Evolutionary conservation across 2,113 vertebrate genomes (phyloP).

Genomic region (Pandion haliaetus): DNA sequence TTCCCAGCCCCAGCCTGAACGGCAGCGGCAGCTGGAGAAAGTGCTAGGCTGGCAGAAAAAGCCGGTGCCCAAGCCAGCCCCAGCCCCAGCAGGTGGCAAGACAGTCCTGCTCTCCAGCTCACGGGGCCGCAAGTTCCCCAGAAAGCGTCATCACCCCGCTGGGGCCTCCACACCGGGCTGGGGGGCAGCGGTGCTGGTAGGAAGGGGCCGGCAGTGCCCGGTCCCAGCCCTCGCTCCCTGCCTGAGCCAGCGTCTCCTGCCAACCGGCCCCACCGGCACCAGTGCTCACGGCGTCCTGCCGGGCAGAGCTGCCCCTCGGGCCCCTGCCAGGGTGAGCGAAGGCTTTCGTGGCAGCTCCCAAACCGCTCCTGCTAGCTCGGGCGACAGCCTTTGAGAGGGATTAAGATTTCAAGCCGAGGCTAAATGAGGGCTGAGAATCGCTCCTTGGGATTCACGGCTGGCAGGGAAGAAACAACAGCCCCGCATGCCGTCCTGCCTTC

Average conservation of each 20-base stretch:
- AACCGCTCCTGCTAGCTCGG: neutral
- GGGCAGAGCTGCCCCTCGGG: neutral
- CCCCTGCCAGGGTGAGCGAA: neutral
- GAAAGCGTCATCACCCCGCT: fast-evolving
- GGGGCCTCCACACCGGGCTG: too few relatives aligned
- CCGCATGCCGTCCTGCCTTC: fast-evolving
- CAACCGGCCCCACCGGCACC: fast-evolving
- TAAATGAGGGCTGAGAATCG: neutral
- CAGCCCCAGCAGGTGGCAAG: fast-evolving
- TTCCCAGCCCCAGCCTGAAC: neutral
- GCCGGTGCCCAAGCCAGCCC: fast-evolving
- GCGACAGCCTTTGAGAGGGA: neutral
- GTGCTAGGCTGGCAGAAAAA: neutral
- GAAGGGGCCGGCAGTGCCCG: neutral
- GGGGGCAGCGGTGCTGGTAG: neutral
- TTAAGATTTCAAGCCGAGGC: neutral
- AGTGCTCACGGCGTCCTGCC: fast-evolving
- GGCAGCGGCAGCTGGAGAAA: fast-evolving
- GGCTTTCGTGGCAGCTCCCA: neutral
- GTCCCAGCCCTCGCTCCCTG: neutral
- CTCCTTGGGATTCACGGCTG: neutral
- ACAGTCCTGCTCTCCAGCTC: fast-evolving
- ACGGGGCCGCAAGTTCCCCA: neutral
- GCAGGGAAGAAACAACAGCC: neutral
- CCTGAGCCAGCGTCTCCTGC: neutral